Evolutionary conservation across 2,113 vertebrate genomes (phyloP).

Genomic region (Cyrtonyx montezumae): DNA sequence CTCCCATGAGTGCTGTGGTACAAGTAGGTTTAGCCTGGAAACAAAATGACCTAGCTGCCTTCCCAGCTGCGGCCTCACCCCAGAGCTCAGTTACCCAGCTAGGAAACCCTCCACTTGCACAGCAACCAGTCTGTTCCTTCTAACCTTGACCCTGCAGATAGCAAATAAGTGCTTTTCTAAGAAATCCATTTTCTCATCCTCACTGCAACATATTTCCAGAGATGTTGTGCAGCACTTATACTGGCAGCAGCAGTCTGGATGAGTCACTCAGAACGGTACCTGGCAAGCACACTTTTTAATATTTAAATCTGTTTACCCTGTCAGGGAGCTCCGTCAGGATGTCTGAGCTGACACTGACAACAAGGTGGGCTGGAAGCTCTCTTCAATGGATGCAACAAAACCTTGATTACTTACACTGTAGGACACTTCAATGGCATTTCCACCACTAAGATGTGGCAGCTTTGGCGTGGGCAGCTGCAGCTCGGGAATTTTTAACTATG

Average conservation of each 20-base stretch:
- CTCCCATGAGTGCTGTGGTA: background rate
- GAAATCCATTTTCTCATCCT: background rate
- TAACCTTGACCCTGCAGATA: background rate
- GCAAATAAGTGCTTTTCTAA: background rate
- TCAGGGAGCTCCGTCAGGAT: background rate
- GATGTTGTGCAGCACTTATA: background rate
- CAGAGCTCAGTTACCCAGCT: rapidly evolving
- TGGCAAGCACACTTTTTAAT: background rate
- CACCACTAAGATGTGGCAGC: background rate
- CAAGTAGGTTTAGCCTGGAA: background rate
- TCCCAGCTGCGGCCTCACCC: background rate
- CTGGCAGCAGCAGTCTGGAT: background rate
- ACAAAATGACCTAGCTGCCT: background rate
- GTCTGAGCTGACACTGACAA: background rate
- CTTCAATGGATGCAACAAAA: background rate
- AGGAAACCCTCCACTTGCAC: background rate
- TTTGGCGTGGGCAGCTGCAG: background rate
- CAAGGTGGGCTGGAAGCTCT: background rate
- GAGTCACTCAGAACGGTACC: background rate
- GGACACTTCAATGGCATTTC: background rate
- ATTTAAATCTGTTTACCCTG: background rate
- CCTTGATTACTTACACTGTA: background rate
- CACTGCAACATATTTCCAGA: background rate
- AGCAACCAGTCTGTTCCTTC: background rate
- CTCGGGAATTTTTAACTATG: background rate